phyloP scores from a whole-genome alignment of 2,113 vertebrate species.

The Clarias gariepinus region DNA sequence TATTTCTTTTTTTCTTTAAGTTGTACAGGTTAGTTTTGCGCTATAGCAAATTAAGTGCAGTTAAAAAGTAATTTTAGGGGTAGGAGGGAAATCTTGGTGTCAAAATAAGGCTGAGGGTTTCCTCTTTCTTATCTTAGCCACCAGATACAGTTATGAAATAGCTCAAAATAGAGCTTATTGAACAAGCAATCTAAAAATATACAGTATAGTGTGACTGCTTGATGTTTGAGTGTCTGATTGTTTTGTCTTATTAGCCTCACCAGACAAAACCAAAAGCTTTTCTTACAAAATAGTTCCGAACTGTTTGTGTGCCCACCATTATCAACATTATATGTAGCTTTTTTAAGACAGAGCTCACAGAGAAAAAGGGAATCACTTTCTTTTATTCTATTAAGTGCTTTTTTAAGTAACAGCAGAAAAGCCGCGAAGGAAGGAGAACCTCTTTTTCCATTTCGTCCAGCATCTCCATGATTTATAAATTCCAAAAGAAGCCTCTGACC shows the following conservation, averaged over 20 bases:
- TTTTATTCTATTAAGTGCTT: constrained; percentile 6
- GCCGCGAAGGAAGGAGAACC: constrained; percentile 7
- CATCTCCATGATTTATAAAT: constrained; percentile 39
- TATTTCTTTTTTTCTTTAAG: background rate
- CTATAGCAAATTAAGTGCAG: too few species aligned
- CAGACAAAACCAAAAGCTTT: background rate
- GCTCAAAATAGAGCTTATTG: too few species aligned
- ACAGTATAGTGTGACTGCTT: background rate
- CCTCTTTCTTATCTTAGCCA: too few species aligned
- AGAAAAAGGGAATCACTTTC: background rate
- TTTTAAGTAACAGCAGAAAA: background rate
- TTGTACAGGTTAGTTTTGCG: too few species aligned
- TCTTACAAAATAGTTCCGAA: background rate
- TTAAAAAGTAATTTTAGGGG: too few species aligned
- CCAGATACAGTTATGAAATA: too few species aligned
- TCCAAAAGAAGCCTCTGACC: constrained; percentile 7
- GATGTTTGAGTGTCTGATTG: background rate
- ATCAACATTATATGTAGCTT: background rate
- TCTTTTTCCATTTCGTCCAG: background rate
- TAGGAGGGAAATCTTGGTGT: too few species aligned
- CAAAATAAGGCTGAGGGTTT: too few species aligned
- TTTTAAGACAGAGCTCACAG: background rate
- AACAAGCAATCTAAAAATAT: too few species aligned
- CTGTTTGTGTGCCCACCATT: background rate
- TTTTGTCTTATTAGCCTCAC: background rate